Percentiles rank a stretch among this genome's conserved stretches.
These are phyloP conservation scores for Trachelus iudaicus DNA, from an alignment of 2,888 invertebrate genomes.

Conservation along the genomic window DNA sequence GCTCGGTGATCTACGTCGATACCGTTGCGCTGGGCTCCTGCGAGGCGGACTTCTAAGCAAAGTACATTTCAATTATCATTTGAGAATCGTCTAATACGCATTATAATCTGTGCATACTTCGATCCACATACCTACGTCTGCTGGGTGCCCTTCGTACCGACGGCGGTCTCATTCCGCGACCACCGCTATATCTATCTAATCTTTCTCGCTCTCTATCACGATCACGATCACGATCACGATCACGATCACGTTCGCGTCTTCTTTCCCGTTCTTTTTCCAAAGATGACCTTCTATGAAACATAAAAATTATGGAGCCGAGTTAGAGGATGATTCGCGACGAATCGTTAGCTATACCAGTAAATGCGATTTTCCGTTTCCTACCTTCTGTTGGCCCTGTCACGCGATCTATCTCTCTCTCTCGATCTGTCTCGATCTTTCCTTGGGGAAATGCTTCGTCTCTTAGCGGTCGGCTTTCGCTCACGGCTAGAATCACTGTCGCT, in stretches of 20 bases:
- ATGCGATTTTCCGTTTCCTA: slow-evolving; percentile 20
- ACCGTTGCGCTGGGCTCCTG: slow-evolving; percentile 55
- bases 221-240: slow-evolving; percentile 55
- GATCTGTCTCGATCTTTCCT: slow-evolving; percentile 63
- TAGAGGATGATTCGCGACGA: too few species aligned
- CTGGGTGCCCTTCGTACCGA: slow-evolving; percentile 58
- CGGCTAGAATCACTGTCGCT: slow-evolving; percentile 70
- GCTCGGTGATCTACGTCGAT: slow-evolving; percentile 61
- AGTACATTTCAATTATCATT: too few species aligned
- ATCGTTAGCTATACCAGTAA: too few species aligned
- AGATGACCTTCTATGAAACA: slow-evolving; percentile 47
- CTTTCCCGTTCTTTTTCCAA: slow-evolving; percentile 57
- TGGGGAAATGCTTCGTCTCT: slow-evolving; percentile 56
- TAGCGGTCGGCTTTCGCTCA: slow-evolving; percentile 67
- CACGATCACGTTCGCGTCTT: slow-evolving; percentile 19
- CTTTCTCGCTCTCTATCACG: slow-evolving; percentile 57
- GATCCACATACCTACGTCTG: slow-evolving; percentile 55
- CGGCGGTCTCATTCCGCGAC: slow-evolving; percentile 62
- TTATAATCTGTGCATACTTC: too few species aligned
- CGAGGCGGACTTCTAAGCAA: slow-evolving; percentile 52
- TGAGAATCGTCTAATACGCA: too few species aligned
- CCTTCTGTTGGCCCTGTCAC: slow-evolving; percentile 59
- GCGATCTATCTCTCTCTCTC: slow-evolving; percentile 61
- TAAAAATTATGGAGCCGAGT: not conserved
- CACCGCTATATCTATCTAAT: slow-evolving; percentile 57